These are phyloP conservation scores for Nicator chloris DNA, from an alignment of 2,113 vertebrate genomes.

Conservation along the genomic window DNA sequence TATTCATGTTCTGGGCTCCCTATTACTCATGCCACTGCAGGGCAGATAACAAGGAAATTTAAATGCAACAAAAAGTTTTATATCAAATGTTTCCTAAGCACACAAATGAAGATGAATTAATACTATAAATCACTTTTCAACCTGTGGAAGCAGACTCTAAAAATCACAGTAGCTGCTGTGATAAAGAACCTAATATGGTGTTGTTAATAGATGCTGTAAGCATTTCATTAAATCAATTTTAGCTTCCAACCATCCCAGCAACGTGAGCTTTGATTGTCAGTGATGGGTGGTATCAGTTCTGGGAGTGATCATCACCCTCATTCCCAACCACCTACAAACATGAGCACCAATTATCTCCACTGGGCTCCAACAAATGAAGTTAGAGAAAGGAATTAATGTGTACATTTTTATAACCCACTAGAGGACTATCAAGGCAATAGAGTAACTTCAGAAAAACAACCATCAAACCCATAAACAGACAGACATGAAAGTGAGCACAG, in stretches of 20 bases:
- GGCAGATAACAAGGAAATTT: conserved; percentile 57
- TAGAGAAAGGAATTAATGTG: not conserved
- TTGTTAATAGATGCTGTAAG: not conserved
- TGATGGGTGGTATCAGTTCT: not conserved
- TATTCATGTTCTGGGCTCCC: not conserved
- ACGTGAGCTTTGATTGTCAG: not conserved
- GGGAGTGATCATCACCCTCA: not conserved
- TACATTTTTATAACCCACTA: not conserved
- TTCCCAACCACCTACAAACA: not conserved
- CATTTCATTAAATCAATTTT: conserved; percentile 1
- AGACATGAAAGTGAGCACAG: not conserved
- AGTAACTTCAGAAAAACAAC: not conserved
- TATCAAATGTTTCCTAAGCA: conserved; percentile 1
- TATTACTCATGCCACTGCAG: conserved; percentile 17
- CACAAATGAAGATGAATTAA: conserved; percentile 59
- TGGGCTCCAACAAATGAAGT: not conserved
- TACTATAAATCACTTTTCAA: conserved; percentile 49
- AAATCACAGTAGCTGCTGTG: not conserved
- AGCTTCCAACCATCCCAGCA: not conserved
- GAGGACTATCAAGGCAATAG: conserved; percentile 4
- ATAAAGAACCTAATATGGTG: not conserved
- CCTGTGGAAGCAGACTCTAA: not conserved
- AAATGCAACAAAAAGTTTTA: conserved; percentile 49
- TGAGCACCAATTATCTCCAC: not conserved
- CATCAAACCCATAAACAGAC: not conserved